Evolutionary conservation across 37 sponge, comb jelly and placozoan species (phyloP).

Genomic region (Tethya wilhelma): DNA sequence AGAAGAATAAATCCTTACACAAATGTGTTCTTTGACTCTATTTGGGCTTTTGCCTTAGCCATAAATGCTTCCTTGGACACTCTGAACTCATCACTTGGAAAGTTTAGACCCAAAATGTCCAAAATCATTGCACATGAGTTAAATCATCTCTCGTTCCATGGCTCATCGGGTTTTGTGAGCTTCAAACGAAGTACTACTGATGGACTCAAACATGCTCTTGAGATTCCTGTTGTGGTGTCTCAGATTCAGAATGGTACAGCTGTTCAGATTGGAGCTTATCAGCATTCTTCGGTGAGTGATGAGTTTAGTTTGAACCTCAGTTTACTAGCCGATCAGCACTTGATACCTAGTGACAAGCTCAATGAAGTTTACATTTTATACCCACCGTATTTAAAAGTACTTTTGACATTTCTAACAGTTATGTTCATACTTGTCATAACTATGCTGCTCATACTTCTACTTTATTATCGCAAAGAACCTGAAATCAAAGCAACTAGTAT

Average conservation of each 20-base stretch:
- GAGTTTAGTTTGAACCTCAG: not conserved
- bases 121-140: constrained; percentile 12
- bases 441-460: not conserved
- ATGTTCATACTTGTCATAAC: constrained; percentile 1
- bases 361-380: not conserved
- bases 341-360: constrained; percentile 12
- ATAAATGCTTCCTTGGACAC: too few relatives aligned
- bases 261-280: not conserved
- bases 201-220: too few relatives aligned
- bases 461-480: constrained; percentile 17
- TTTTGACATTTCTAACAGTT: not conserved
- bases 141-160: not conserved
- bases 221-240: not conserved
- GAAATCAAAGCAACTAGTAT: constrained; percentile 43
- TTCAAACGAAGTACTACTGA: not conserved
- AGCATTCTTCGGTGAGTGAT: not conserved
- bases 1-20: too few relatives aligned
- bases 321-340: not conserved
- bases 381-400: not conserved
- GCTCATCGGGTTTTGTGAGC: not conserved
- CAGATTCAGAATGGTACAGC: constrained; percentile 9
- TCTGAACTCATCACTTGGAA: too few relatives aligned
- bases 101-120: too few relatives aligned
- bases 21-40: too few relatives aligned
- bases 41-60: too few relatives aligned